These are phyloP conservation scores for Onychomys torridus DNA, from an alignment of 2,797 vertebrate species.

Conservation along the genomic window DNA sequence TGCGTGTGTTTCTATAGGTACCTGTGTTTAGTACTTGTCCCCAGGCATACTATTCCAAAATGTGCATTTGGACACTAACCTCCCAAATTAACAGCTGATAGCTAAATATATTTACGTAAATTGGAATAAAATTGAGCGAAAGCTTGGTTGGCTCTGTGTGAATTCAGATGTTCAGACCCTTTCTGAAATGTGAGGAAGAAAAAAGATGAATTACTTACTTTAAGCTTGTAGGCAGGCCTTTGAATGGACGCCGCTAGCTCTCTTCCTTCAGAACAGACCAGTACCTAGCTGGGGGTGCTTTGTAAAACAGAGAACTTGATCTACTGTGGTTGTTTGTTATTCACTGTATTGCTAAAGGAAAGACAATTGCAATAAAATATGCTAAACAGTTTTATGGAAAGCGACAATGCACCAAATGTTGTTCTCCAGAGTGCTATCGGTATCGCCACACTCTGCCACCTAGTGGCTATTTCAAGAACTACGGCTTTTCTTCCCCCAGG, in stretches of 20 bases:
- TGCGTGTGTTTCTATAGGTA: not conserved
- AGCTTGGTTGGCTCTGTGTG: not conserved
- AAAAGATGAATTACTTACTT: not conserved
- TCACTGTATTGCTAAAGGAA: not conserved
- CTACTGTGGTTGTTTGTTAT: not conserved
- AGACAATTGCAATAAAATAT: slow-evolving; percentile 27
- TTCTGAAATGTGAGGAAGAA: not conserved
- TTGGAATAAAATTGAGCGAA: slow-evolving; percentile 30
- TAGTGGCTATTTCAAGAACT: slow-evolving; percentile 55
- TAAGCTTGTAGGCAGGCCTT: not conserved
- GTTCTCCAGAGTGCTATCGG: not conserved
- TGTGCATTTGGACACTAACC: not conserved
- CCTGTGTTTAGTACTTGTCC: not conserved
- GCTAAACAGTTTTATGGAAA: not conserved
- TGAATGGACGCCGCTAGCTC: not conserved
- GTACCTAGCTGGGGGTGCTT: not conserved
- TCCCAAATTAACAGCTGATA: not conserved
- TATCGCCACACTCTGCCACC: slow-evolving; percentile 68
- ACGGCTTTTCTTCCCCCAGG: not conserved
- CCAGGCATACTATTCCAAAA: not conserved
- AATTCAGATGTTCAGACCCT: slow-evolving; percentile 38
- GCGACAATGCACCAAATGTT: not conserved
- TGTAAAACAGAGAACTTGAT: not conserved
- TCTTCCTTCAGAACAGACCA: not conserved
- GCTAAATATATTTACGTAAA: not conserved